These are phyloP conservation scores for Drosophila fuyamai DNA, from an alignment of 1,140 invertebrate genomes.

Conservation along the genomic window DNA sequence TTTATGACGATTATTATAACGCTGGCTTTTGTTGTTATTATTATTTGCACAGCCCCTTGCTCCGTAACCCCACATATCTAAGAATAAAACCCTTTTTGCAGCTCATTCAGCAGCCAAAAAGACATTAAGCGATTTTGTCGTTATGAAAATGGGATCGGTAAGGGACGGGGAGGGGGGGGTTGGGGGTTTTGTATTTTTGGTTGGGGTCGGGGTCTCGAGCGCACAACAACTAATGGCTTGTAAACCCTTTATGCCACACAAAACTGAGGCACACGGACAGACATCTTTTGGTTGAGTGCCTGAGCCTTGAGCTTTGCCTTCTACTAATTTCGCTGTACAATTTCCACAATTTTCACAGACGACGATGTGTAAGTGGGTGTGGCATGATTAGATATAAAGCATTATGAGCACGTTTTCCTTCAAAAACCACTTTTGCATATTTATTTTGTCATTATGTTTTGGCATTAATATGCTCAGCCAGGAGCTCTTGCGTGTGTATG, in stretches of 20 bases:
- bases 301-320: slow-evolving; percentile 52
- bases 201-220: not conserved
- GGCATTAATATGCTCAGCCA: slow-evolving; percentile 74
- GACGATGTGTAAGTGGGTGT: slow-evolving; percentile 10
- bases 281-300: slow-evolving; percentile 55
- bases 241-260: slow-evolving; percentile 67
- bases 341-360: slow-evolving; percentile 54
- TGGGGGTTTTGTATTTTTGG: not conserved
- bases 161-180: not conserved
- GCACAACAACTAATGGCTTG: slow-evolving; percentile 75
- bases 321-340: slow-evolving; percentile 69
- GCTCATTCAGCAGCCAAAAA: slow-evolving; percentile 55
- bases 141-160: slow-evolving; percentile 46
- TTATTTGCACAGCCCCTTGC: slow-evolving; percentile 16
- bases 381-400: slow-evolving; percentile 70
- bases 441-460: slow-evolving; percentile 84
- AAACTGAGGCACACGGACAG: slow-evolving; percentile 9
- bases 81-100: slow-evolving; percentile 57
- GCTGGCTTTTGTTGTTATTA: slow-evolving; percentile 3
- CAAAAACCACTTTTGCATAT: slow-evolving; percentile 84
- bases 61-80: slow-evolving; percentile 11
- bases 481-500: slow-evolving; percentile 18
- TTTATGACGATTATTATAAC: slow-evolving; percentile 38
- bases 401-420: slow-evolving; percentile 75
- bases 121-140: slow-evolving; percentile 78